Evolutionary conservation across 1,140 invertebrate species (phyloP).

Genomic region (Hycleus cichorii): DNA sequence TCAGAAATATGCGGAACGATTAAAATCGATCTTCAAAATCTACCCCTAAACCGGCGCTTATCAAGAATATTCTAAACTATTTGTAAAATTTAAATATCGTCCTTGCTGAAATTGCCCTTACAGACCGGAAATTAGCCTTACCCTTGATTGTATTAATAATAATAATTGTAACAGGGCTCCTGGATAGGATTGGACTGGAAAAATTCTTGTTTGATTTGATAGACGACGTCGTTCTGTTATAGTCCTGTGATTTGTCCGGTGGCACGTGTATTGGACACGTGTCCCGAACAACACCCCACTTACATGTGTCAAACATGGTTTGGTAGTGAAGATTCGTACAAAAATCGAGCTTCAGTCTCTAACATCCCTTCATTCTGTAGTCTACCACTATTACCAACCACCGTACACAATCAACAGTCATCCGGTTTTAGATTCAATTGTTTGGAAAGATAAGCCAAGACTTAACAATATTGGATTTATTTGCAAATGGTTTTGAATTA

Average conservation of each 20-base stretch:
- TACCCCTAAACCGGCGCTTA: no score
- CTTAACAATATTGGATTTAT: constrained; percentile 21
- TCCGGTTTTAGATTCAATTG: constrained; percentile 23
- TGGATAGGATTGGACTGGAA: no score
- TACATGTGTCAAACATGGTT: constrained; percentile 41
- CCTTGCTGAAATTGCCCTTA: no score
- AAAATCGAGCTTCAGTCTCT: no score
- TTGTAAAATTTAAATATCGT: no score
- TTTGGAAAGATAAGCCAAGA: constrained; percentile 36
- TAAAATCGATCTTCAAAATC: no score
- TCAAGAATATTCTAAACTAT: no score
- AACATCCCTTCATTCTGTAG: no score
- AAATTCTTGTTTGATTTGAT: no score
- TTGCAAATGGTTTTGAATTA: constrained; percentile 25
- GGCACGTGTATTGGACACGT: constrained; percentile 15
- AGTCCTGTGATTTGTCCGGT: constrained; percentile 29
- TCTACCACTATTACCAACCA: not conserved
- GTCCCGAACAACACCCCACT: constrained; percentile 28
- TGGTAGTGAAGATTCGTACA: constrained; percentile 3
- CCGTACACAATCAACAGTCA: not conserved
- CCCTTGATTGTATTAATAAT: no score
- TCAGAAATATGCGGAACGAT: not conserved
- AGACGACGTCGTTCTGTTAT: not conserved
- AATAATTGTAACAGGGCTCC: no score
- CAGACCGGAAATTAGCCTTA: no score